Evolutionary conservation across 2,888 invertebrate genomes (phyloP).

Genomic region (Bedellia somnulentella): DNA sequence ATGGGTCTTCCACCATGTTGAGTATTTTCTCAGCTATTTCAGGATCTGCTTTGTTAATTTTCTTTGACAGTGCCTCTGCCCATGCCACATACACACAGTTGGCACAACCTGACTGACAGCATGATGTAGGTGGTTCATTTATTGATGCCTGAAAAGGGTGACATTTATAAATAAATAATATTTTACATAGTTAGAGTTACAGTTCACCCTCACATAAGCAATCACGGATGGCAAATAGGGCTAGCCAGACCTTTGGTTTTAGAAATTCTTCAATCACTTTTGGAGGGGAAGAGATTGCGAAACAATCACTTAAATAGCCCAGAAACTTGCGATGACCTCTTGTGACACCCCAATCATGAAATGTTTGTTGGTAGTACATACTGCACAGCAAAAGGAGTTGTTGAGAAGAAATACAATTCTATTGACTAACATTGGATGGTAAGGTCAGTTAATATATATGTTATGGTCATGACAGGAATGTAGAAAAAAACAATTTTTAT

Average conservation of each 20-base stretch:
- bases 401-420: too few species aligned
- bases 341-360: too few species aligned
- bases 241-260: not conserved
- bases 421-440: too few species aligned
- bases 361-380: too few species aligned
- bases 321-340: too few species aligned
- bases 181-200: not conserved
- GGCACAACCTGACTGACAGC: conserved; percentile 90
- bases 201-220: too few species aligned
- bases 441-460: too few species aligned
- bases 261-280: too few species aligned
- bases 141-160: conserved; percentile 37
- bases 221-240: not conserved
- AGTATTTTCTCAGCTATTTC: conserved; percentile 72
- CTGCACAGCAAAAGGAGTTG: too few species aligned
- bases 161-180: not conserved
- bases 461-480: too few species aligned
- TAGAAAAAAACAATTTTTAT: too few species aligned
- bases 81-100: conserved; percentile 94
- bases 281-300: not conserved
- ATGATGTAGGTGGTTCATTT: conserved; percentile 77
- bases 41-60: conserved; percentile 66
- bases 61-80: conserved; percentile 72
- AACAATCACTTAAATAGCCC: not conserved
- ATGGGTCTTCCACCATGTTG: conserved; percentile 76